phyloP scores from a whole-genome alignment of 1,140 invertebrate species.

The Drosophila lowei region DNA sequence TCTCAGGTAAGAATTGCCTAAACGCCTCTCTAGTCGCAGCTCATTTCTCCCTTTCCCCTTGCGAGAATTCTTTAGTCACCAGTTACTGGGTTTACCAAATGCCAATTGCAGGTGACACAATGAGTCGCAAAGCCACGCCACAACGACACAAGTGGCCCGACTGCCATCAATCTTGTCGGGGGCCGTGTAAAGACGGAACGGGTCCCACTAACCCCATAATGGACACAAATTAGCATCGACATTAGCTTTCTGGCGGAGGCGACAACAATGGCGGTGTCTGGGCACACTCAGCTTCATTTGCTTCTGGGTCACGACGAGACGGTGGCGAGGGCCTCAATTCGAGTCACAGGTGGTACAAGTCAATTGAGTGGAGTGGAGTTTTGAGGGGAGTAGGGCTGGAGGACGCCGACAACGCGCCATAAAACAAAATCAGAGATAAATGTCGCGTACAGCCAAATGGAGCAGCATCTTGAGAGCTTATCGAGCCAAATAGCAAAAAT shows the following conservation, averaged over 20 bases:
- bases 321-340: conserved; percentile 10
- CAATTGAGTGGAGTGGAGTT: background rate
- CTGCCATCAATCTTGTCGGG: conserved; percentile 12
- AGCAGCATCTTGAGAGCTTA: conserved; percentile 53
- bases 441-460: conserved; percentile 48
- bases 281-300: conserved; percentile 22
- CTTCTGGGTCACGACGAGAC: conserved; percentile 43
- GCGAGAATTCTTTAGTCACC: too few relatives aligned
- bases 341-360: conserved; percentile 11
- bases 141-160: background rate
- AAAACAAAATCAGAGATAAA: conserved; percentile 57
- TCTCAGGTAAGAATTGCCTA: too few relatives aligned
- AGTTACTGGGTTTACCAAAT: too few relatives aligned
- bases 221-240: conserved; percentile 51
- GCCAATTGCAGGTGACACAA: too few relatives aligned
- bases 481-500: conserved; percentile 59
- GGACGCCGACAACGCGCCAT: conserved; percentile 39
- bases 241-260: conserved; percentile 24
- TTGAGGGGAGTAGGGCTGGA: background rate
- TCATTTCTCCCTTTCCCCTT: too few relatives aligned
- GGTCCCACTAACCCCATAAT: conserved; percentile 51
- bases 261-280: conserved; percentile 34
- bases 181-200: background rate
- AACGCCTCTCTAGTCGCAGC: too few relatives aligned
- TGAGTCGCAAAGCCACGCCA: background rate